phyloP scores from a whole-genome alignment of 1,140 invertebrate genomes.

The Ptiloglossa arizonensis region DNA sequence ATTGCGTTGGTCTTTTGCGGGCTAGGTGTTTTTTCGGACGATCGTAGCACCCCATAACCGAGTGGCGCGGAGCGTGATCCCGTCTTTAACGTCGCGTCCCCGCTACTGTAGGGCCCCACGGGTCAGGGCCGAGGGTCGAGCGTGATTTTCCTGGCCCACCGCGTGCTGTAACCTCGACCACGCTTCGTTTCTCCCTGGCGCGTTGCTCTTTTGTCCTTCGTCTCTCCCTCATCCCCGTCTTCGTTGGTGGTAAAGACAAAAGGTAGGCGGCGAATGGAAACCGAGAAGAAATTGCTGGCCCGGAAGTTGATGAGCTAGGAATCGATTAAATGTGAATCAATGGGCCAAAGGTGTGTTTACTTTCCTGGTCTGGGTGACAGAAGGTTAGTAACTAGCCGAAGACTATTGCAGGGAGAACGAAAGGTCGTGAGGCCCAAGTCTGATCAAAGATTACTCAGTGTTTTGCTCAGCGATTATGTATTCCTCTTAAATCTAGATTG shows the following conservation, averaged over 20 bases:
- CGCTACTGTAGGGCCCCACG: conserved; percentile 33
- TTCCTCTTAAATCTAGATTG: too few species aligned
- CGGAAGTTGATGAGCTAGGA: not conserved
- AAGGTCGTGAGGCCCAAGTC: too few species aligned
- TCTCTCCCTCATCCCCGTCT: not conserved
- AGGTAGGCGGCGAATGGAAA: too few species aligned
- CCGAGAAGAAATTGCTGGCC: not conserved
- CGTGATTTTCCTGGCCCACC: conserved; percentile 65
- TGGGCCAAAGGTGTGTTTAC: too few species aligned
- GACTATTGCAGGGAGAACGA: too few species aligned
- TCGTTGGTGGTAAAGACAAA: conserved; percentile 19
- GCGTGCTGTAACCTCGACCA: conserved; percentile 44
- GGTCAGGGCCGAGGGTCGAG: conserved; percentile 60
- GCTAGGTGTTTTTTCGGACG: too few species aligned
- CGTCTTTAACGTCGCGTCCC: conserved; percentile 32
- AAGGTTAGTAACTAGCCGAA: too few species aligned
- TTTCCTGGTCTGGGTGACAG: too few species aligned
- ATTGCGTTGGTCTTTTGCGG: too few species aligned
- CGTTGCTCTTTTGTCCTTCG: conserved; percentile 7
- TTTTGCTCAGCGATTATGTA: too few species aligned
- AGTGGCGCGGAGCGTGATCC: conserved; percentile 23
- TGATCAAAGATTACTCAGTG: too few species aligned
- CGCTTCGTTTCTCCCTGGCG: conserved; percentile 47
- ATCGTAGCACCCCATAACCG: not conserved
- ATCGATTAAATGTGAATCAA: too few species aligned